Base-by-base conservation (phyloP, 2,888 invertebrate species). In the Sinopyrophorus schimmeli region DNA sequence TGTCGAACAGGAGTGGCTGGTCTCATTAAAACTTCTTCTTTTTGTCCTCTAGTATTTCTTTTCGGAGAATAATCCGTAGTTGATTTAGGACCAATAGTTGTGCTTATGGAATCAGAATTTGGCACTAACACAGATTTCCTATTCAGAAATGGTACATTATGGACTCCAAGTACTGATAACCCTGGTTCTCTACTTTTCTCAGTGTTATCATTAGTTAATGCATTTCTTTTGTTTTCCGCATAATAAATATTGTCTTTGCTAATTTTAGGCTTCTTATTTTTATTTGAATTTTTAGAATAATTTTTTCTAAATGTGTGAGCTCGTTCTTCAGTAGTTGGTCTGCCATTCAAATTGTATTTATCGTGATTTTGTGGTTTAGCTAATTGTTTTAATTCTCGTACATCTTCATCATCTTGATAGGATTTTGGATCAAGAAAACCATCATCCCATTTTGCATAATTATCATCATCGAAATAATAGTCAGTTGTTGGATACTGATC, bases 391-490 rank as follows among this genome's bases (percentile, higher is more conserved):
- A 85, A 66, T 62, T 84, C 83, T 47, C 78, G 74, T 1, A 83
- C 84, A 48, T 84, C 82, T 68, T 84, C 82, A 59, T 86, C 85
- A 57, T 83, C 83, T 31, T 73, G 65, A 26, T 76, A 73, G 24
- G 53, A 52, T 35, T 44, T 38, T 11, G 55, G 26, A n/a, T 35
- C 40, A 10, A 44, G 12, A 5, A 59, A 47, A 6, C 54, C 53
- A 6, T 62, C 59, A 7, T 62, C 63, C 54, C 65, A 61, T 46
- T 63, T 44, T 11, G 62, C 66, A 39, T 66, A 67, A 9, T 54
- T 56, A n/a, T 68, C 69, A 23, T 71, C 69, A 52, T 61, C 62
- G 31, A 58, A 53, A 48, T 65, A 62, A 24, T 59, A 57, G 32
- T 62, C 63, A 14, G 57, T 30, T 23, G 55, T 56, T 34, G 57